Evolutionary conservation across 2,797 vertebrate genomes (phyloP).

Genomic region (Knipowitschia caucasica): DNA sequence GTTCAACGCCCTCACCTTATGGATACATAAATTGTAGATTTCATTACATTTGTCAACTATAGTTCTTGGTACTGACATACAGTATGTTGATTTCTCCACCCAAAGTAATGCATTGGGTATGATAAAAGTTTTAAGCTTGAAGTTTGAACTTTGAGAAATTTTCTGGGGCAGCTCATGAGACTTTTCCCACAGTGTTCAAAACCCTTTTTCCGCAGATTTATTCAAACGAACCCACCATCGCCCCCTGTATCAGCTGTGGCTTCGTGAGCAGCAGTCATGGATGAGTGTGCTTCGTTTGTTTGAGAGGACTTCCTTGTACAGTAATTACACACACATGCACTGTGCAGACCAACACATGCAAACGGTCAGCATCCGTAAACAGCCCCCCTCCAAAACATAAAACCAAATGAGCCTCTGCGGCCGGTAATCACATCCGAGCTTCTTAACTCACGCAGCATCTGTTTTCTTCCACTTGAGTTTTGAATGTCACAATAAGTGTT

Average conservation of each 20-base stretch:
- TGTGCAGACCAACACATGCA: constrained; percentile 21
- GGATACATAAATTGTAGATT: no score
- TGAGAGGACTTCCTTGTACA: constrained; percentile 31
- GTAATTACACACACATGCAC: constrained; percentile 50
- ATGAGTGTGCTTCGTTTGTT: constrained; percentile 52
- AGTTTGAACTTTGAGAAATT: no score
- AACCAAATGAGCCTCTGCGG: constrained; percentile 61
- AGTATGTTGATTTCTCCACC: no score
- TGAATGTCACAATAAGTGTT: no score
- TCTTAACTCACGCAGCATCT: constrained; percentile 6
- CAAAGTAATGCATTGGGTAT: not conserved
- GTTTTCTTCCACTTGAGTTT: constrained; percentile 6
- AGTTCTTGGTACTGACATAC: no score
- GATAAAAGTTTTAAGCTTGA: no score
- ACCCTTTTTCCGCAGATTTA: not conserved
- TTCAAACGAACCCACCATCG: not conserved
- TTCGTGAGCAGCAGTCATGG: constrained; percentile 64
- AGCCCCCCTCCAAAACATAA: not conserved
- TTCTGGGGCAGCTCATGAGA: not conserved
- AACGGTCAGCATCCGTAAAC: constrained; percentile 5
- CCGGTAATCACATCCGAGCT: constrained; percentile 18
- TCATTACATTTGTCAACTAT: no score
- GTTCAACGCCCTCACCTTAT: no score
- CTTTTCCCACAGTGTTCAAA: not conserved
- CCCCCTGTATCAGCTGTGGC: not conserved